Evolutionary conservation across 2,888 invertebrate species (phyloP), one percentile per base, ranked within the genome.

Genomic region (Chrysolina americana): DNA sequence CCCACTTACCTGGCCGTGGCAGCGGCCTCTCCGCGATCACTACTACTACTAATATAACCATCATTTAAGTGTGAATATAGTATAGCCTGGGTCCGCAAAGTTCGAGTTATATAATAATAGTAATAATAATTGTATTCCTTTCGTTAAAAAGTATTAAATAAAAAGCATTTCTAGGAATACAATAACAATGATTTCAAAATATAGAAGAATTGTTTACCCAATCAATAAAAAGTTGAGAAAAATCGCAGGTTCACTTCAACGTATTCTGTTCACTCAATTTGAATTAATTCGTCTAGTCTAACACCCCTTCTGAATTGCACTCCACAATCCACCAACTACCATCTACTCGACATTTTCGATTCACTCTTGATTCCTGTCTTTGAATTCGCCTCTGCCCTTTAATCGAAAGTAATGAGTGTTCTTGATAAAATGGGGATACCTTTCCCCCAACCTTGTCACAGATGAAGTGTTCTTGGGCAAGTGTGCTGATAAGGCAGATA

Each of bases 401-500:
- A 13, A 21, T 21, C 21, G 53, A 53, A 19, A 53, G 19, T 53
- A 53, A 53, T 53, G 11, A 53, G 53, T 21, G 53, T 21, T 59
- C 59, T 59, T 36, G 59, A n/a, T 36, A 17, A 59, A 59, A 59
- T 28, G 59, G 59, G n/a, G n/a, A 59, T 28, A 28, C 28, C 47
- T 59, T 28, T n/a, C 59, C 59, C 50, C 9, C 15, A 28, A 28
- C 59, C 59, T 59, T 4, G 28, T 59, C 36, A 23, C 28, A 59
- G 28, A 53, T 23, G 59, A 36, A 59, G 59, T 59, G 36, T 59
- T 59, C 59, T 28, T 59, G 59, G 36, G 59, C 59, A n/a, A 59
- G 59, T 59, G 59, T n/a, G 28, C 59, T 59, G 59, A 59, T 59
- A 28, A 59, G 59, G 59, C 17, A 59, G 59, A 59, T 59, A 59